Conservation (phyloP, 2,113 vertebrate genomes). For the Craseonycteris thonglongyai region DNA sequence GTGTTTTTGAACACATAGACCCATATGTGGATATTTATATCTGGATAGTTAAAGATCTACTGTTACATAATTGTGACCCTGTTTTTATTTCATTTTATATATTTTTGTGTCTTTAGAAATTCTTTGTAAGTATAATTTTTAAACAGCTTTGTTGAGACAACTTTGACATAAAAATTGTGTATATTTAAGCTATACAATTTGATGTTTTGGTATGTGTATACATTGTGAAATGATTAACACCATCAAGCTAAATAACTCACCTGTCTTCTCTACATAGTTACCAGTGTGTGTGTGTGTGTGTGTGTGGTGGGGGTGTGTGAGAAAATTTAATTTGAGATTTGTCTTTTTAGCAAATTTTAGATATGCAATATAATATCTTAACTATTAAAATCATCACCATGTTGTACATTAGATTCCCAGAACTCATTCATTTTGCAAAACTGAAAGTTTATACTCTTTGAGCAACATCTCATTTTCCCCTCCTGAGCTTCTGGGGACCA, state of each 20-base stretch:
- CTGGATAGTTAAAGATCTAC: not conserved
- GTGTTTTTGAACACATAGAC: not conserved
- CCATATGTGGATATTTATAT: not conserved
- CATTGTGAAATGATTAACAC: not conserved
- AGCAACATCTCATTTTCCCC: not conserved
- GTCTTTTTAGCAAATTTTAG: not conserved
- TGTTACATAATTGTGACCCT: not conserved
- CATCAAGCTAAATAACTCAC: not conserved
- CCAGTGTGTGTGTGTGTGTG: not conserved
- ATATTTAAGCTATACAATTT: not conserved
- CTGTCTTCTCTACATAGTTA: not conserved
- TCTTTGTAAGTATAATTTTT: not conserved
- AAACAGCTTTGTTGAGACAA: not conserved
- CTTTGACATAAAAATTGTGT: not conserved
- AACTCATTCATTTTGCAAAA: not conserved
- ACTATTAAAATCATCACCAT: not conserved
- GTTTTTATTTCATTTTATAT: not conserved
- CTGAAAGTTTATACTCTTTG: not conserved
- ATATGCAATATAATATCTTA: not conserved
- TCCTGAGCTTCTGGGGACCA: not conserved
- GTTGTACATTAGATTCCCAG: not conserved
- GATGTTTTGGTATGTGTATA: not conserved
- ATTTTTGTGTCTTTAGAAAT: slow-evolving; percentile 18
- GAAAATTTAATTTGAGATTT: not conserved
- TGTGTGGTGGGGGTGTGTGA: too few relatives aligned